Percentiles rank a stretch among this genome's conserved stretches.
These are phyloP conservation scores for Acanthococcus lagerstroemiae DNA, from an alignment of 2,888 invertebrate species.

Conservation along the genomic window DNA sequence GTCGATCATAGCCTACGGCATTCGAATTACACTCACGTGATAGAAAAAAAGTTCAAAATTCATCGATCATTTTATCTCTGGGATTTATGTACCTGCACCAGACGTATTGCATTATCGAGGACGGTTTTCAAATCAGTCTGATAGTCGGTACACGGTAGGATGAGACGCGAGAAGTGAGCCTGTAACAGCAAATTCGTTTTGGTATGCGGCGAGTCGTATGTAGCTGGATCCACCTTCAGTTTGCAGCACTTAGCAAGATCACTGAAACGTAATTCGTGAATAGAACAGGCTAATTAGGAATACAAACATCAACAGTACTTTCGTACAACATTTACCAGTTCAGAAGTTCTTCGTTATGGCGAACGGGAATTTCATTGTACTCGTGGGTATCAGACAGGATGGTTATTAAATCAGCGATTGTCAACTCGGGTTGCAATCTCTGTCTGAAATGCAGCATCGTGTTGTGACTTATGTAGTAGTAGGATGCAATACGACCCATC, in stretches of 20 bases:
- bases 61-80: too few relatives aligned
- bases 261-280: too few relatives aligned
- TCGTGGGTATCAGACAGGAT: conserved; percentile 79
- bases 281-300: not conserved
- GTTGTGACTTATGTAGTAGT: conserved; percentile 88
- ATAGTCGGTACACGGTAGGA: conserved; percentile 86
- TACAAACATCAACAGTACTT: not conserved
- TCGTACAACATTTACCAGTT: conserved; percentile 57
- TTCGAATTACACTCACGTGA: too few relatives aligned
- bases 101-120: conserved; percentile 88
- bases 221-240: conserved; percentile 57
- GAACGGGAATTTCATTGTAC: conserved; percentile 84
- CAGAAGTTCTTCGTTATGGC: conserved; percentile 91
- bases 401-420: conserved; percentile 61
- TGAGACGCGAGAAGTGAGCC: conserved; percentile 77
- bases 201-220: conserved; percentile 83
- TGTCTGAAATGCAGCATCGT: conserved; percentile 77
- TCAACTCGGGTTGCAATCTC: conserved; percentile 53
- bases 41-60: too few relatives aligned
- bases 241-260: conserved; percentile 70
- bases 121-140: conserved; percentile 92
- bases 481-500: conserved; percentile 88
- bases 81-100: conserved; percentile 63
- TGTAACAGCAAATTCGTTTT: conserved; percentile 90
- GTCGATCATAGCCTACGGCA: conserved; percentile 93